Evolutionary conservation across 2,113 vertebrate species (phyloP).

Genomic region (Carassius gibelio): DNA sequence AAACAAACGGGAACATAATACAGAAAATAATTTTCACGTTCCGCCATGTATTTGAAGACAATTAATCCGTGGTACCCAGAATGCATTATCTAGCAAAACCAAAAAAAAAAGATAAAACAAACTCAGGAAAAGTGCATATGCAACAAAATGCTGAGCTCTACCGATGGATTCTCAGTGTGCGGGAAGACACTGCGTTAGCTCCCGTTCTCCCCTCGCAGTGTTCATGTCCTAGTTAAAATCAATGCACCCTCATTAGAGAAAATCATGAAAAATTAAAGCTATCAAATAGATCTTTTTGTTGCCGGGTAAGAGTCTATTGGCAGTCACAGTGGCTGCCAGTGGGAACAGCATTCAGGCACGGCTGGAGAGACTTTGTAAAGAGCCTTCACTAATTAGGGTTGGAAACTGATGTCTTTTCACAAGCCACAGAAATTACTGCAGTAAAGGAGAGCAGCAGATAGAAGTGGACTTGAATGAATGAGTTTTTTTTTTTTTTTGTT

Average conservation of each 20-base stretch:
- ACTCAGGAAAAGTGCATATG: background rate
- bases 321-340: constrained; percentile 82
- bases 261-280: constrained; percentile 90
- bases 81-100: background rate
- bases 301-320: constrained; percentile 81
- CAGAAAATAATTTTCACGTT: background rate
- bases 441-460: constrained; percentile 51
- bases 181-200: constrained; percentile 21
- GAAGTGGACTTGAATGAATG: constrained; percentile 56
- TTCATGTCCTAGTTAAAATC: constrained; percentile 83
- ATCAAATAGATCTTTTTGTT: constrained; percentile 84
- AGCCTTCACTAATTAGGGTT: constrained; percentile 84
- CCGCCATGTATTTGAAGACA: background rate
- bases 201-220: constrained; percentile 64
- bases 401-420: constrained; percentile 85
- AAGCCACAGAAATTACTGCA: constrained; percentile 83
- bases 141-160: constrained; percentile 5
- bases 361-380: constrained; percentile 88
- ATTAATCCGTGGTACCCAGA: background rate
- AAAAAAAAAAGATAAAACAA: background rate
- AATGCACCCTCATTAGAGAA: constrained; percentile 89
- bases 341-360: constrained; percentile 82
- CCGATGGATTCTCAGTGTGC: background rate
- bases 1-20: no score
- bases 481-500: constrained; percentile 42